These are phyloP conservation scores for Diadumene lineata DNA, from an alignment of 92 coral and sea anemone genomes.

Conservation along the genomic window DNA sequence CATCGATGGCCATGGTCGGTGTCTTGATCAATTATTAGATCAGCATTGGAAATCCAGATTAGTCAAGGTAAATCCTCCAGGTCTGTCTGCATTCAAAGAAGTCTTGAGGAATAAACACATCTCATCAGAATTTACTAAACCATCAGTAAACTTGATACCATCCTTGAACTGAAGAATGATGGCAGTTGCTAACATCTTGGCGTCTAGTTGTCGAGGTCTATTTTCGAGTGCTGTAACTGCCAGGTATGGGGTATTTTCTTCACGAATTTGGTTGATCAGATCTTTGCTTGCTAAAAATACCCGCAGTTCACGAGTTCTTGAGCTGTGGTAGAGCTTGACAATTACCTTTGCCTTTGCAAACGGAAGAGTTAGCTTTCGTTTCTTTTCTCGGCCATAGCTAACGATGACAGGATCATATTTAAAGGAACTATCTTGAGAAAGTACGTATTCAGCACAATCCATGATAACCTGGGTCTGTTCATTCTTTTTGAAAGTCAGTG, in stretches of 20 bases:
- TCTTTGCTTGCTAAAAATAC: background rate
- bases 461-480: conserved; percentile 1
- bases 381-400: background rate
- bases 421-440: background rate
- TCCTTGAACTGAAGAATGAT: background rate
- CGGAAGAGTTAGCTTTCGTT: no score
- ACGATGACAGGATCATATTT: background rate
- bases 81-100: no score
- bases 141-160: background rate
- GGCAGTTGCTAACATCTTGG: background rate
- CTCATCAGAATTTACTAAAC: no score
- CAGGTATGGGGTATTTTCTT: background rate
- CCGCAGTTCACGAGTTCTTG: background rate
- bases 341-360: no score
- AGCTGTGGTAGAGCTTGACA: no score
- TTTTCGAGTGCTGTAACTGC: background rate
- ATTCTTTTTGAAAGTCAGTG: conserved; percentile 2
- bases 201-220: background rate
- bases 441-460: background rate
- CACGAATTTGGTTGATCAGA: background rate
- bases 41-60: no score
- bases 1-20: no score
- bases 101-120: no score
- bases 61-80: no score
- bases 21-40: no score